These are phyloP conservation scores for Oxygymnocypris stewartii DNA, from an alignment of 2,113 vertebrate genomes.

Conservation along the genomic window DNA sequence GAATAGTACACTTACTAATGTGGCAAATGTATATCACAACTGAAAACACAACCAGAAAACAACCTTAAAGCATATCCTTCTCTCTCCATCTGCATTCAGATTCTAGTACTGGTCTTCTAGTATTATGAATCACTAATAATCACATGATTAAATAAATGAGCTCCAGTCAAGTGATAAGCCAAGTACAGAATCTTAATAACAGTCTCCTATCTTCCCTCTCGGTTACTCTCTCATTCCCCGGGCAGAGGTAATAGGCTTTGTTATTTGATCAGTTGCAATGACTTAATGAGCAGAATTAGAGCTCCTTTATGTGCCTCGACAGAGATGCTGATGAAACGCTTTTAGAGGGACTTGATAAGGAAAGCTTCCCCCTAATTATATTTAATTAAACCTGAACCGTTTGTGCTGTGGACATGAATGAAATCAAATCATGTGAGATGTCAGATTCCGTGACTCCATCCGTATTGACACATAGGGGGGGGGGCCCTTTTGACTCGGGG, in stretches of 20 bases:
- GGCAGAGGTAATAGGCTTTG: not conserved
- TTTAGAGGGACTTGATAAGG: not conserved
- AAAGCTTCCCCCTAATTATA: not conserved
- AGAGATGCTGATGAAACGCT: not conserved
- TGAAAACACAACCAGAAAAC: not conserved
- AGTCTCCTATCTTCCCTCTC: not conserved
- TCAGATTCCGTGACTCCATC: not conserved
- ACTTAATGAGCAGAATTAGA: constrained; percentile 16
- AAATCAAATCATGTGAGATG: not conserved
- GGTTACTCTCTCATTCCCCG: not conserved
- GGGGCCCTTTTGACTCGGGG: not conserved
- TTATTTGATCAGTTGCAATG: constrained; percentile 20
- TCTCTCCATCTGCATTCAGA: not conserved
- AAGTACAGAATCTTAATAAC: not conserved
- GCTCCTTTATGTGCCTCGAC: not conserved
- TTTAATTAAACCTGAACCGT: not conserved
- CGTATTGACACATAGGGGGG: not conserved
- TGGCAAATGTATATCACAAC: not conserved
- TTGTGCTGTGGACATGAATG: not conserved
- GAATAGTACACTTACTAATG: too few relatives aligned
- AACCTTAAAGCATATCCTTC: not conserved
- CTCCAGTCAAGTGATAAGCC: not conserved
- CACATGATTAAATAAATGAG: constrained; percentile 15
- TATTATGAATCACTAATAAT: constrained; percentile 1
- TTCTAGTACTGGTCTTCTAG: not conserved